phyloP scores from a whole-genome alignment of 2,888 invertebrate genomes.

The Arge pagana region DNA sequence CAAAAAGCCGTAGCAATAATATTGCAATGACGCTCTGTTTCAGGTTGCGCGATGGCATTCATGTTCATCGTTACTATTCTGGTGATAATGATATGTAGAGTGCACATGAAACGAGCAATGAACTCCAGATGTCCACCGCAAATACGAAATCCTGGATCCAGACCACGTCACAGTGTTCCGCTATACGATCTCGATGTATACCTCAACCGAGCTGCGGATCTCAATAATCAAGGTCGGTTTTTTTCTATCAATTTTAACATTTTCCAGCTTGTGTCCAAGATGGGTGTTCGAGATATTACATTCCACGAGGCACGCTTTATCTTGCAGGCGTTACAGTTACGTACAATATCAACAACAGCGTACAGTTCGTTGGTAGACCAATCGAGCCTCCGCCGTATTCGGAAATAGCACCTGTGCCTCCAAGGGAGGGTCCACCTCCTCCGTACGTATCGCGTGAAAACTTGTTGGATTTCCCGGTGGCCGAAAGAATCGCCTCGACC shows the following conservation, averaged over 20 bases:
- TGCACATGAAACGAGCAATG: constrained; percentile 54
- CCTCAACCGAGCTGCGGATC: constrained; percentile 38
- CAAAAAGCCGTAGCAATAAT: no score
- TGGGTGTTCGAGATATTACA: no score
- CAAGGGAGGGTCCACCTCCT: constrained; percentile 60
- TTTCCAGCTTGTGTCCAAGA: not conserved
- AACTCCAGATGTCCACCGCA: constrained; percentile 44
- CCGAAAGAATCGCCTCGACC: not conserved
- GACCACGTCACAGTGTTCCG: constrained; percentile 33
- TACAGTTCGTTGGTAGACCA: constrained; percentile 54
- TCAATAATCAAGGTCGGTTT: constrained; percentile 33
- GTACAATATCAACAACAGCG: constrained; percentile 57
- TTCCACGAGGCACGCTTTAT: no score
- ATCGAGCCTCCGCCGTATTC: constrained; percentile 57
- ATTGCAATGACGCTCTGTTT: not conserved
- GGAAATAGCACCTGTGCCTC: constrained; percentile 50
- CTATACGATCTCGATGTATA: constrained; percentile 49
- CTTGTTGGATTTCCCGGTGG: constrained; percentile 31
- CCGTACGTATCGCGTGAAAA: constrained; percentile 43
- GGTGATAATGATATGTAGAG: constrained; percentile 57
- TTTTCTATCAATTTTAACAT: constrained; percentile 2
- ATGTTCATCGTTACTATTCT: constrained; percentile 58
- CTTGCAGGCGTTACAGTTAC: constrained; percentile 51
- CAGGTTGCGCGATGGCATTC: constrained; percentile 58
- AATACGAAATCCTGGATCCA: constrained; percentile 33